phyloP scores from a whole-genome alignment of 2,797 vertebrate species.

The Darevskia nairensis region DNA sequence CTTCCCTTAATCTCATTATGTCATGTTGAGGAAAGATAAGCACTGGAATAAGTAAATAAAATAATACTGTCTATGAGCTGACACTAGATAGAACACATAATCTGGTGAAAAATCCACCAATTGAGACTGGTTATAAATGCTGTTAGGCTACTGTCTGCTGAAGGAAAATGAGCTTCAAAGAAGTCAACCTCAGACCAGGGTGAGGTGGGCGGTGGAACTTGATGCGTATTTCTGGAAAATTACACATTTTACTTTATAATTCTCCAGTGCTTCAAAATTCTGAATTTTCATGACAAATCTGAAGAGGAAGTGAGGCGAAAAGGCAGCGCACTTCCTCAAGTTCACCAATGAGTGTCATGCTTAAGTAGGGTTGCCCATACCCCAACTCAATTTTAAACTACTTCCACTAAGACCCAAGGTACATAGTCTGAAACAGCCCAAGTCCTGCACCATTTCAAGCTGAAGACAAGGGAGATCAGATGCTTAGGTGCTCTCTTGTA shows the following conservation, averaged over 20 bases:
- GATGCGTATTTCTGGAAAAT: background rate
- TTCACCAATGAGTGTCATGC: background rate
- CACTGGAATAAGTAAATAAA: background rate
- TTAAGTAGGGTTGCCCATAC: background rate
- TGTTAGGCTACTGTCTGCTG: background rate
- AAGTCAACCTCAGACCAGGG: background rate
- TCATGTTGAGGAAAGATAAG: background rate
- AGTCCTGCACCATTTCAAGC: background rate
- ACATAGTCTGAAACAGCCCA: background rate
- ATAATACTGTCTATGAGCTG: background rate
- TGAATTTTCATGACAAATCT: background rate
- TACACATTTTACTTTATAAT: background rate
- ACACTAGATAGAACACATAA: background rate
- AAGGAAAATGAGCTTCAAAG: background rate
- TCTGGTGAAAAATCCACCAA: background rate
- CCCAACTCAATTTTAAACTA: background rate
- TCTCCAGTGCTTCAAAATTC: background rate
- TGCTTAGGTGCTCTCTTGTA: background rate
- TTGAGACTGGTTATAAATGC: background rate
- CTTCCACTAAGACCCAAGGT: background rate
- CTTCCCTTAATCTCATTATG: background rate
- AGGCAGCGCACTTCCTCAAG: background rate
- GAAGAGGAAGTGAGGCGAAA: background rate
- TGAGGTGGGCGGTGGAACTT: background rate
- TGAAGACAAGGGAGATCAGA: background rate